Base-by-base conservation (phyloP, 2,797 vertebrate species). In the Potorous gilbertii region DNA sequence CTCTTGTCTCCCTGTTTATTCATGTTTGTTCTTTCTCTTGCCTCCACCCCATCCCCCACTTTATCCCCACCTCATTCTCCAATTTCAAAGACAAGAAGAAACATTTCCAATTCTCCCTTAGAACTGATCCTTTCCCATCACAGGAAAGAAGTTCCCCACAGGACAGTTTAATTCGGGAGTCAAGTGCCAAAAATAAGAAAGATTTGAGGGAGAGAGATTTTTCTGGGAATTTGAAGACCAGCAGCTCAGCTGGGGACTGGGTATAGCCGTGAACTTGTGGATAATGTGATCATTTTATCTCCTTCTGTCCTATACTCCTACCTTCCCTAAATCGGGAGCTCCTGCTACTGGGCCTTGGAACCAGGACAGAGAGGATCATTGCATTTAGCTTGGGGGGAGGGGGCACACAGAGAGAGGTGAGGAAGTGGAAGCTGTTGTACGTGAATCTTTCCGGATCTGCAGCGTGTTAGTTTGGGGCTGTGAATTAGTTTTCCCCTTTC, bases 181-280 rank as follows among this genome's bases (percentile, higher is more conserved):
- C 21, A 50, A 87, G 74, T 50, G 40, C 21, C 54, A 74, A 55
- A 89, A 94, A 92, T 81, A 96, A 97, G 31, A 54, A 54, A 90
- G 90, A 50, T 93, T 91, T 91, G 40, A 55, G 55, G 90, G 40
- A 27, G 40, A 81, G 40, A 46, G 21, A 81, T 40, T 81, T 81
- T 81, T 46, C 66, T 74, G 66, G 66, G 16, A 74, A 74, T 40
- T 74, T 0, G 13, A 40, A 74, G 66, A n/a, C n/a, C 66, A 40
- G 66, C 9, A 90, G 92, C 46, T 74, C 40, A 94, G 16, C 91
- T 93, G 91, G 55, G 50, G 91, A 52, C 52, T 52, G 52, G 52
- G 52, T 52, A 94, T 95, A 74, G 92, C 54, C 94, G 5, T 96
- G 95, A 97, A 96, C 91, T 96, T 97, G 93, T 81, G 18, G 40